phyloP scores from a whole-genome alignment of 1,140 invertebrate genomes.

The Drosophila repletoides region DNA sequence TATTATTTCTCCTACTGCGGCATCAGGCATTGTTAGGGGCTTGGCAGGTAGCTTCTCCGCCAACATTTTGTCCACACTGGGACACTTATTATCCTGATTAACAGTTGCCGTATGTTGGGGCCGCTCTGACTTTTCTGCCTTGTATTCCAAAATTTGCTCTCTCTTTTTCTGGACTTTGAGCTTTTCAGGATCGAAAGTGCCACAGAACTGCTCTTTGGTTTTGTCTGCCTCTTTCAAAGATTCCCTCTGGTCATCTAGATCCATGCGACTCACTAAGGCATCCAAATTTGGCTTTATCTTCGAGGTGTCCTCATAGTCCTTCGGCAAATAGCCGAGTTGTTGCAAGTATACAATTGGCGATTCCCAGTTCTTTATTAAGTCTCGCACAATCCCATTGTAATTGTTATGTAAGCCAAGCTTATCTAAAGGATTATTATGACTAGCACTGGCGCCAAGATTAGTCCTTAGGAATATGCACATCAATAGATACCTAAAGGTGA shows the following conservation, averaged over 20 bases:
- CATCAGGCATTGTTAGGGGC: background rate
- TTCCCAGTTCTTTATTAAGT: conserved; percentile 63
- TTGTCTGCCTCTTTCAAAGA: background rate
- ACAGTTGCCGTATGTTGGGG: background rate
- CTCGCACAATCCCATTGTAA: conserved; percentile 44
- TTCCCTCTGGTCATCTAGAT: conserved; percentile 14
- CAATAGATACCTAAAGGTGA: conserved; percentile 19
- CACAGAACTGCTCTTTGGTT: background rate
- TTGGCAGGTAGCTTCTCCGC: background rate
- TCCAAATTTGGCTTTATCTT: conserved; percentile 52
- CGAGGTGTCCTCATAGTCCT: conserved; percentile 50
- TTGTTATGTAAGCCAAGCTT: background rate
- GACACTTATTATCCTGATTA: background rate
- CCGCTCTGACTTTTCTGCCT: background rate
- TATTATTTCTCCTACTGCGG: background rate
- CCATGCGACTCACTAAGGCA: conserved; percentile 41
- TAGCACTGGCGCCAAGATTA: background rate
- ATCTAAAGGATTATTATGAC: background rate
- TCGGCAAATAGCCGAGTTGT: conserved; percentile 48
- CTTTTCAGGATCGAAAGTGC: background rate
- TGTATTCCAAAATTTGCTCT: background rate
- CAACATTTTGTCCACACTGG: conserved; percentile 11
- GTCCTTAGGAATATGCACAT: background rate
- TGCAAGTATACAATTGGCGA: conserved; percentile 51
- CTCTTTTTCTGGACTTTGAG: background rate